phyloP scores from a whole-genome alignment of 2,113 vertebrate species.

The Sorex fumeus region DNA sequence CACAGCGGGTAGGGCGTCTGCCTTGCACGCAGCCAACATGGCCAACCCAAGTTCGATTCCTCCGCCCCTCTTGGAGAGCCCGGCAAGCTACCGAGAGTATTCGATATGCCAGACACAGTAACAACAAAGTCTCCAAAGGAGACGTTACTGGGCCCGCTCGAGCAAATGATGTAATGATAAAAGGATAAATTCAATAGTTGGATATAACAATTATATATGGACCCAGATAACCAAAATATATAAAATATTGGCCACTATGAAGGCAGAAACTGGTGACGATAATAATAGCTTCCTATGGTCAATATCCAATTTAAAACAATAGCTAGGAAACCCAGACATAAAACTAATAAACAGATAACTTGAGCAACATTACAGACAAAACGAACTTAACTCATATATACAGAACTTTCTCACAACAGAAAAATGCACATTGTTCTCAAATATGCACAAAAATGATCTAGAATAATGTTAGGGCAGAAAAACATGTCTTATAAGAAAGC shows the following conservation, averaged over 20 bases:
- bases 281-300: background rate
- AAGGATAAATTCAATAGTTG: background rate
- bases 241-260: background rate
- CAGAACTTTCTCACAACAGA: background rate
- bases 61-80: too few relatives aligned
- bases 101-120: too few relatives aligned
- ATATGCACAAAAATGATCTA: background rate
- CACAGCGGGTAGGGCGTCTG: too few relatives aligned
- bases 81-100: too few relatives aligned
- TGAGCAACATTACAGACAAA: background rate
- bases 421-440: background rate
- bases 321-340: background rate
- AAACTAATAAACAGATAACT: slow-evolving; percentile 18
- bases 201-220: background rate
- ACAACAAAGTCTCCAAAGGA: too few relatives aligned
- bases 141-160: too few relatives aligned
- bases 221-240: background rate
- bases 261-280: background rate
- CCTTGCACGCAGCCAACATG: too few relatives aligned
- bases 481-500: background rate
- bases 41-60: too few relatives aligned
- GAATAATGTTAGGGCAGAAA: background rate
- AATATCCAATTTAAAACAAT: background rate
- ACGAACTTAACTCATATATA: background rate
- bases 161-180: slow-evolving; percentile 3